These are phyloP conservation scores for Conomelus anceps DNA, from an alignment of 2,888 invertebrate species.

Conservation along the genomic window DNA sequence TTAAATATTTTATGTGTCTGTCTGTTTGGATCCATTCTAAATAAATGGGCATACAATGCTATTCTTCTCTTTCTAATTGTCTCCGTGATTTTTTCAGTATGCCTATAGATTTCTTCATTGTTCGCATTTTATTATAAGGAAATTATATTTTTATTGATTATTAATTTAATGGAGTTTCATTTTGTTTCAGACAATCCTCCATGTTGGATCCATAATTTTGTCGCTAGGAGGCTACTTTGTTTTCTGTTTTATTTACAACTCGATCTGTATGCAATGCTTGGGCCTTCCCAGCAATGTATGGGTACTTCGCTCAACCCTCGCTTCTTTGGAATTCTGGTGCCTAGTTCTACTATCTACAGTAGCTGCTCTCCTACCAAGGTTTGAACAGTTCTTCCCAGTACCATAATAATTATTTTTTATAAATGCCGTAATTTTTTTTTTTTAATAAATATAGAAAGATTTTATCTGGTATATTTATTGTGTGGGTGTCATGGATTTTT, in stretches of 20 bases:
- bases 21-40: too few species aligned
- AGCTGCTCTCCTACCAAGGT: conserved; percentile 78
- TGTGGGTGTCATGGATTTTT: too few species aligned
- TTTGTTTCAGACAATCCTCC: conserved; percentile 71
- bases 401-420: not conserved
- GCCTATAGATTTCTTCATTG: too few species aligned
- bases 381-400: conserved; percentile 33
- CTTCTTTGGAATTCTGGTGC: conserved; percentile 72
- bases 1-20: too few species aligned
- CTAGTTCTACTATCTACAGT: conserved; percentile 68
- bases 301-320: conserved; percentile 73
- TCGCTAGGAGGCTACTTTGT: conserved; percentile 76
- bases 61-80: too few species aligned
- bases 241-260: conserved; percentile 79
- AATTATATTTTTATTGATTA: not conserved
- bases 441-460: conserved; percentile 10
- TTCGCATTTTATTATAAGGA: too few species aligned
- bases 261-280: conserved; percentile 71
- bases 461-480: too few species aligned
- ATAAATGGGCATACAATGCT: too few species aligned
- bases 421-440: conserved; percentile 2
- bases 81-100: too few species aligned
- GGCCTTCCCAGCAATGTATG: conserved; percentile 80
- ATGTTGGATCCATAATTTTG: conserved; percentile 64
- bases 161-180: not conserved